phyloP scores from a whole-genome alignment of 2,113 vertebrate species.

The Podarcis cretensis region DNA sequence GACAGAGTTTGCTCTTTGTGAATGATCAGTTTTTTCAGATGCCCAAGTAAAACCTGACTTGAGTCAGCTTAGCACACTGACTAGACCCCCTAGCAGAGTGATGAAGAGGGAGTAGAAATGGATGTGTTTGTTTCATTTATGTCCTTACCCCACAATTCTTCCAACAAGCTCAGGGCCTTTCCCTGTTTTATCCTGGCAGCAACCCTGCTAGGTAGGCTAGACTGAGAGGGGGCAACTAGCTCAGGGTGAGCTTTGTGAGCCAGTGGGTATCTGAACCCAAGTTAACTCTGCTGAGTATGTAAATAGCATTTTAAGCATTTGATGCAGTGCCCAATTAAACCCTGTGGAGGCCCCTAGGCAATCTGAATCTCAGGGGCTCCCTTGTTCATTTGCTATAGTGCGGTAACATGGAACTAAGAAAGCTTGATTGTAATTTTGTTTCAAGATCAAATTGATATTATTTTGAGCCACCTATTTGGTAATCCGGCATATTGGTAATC shows the following conservation, averaged over 20 bases:
- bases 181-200: neutral
- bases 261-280: too few species aligned
- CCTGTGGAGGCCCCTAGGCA: too few species aligned
- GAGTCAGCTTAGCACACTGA: neutral
- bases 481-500: too few species aligned
- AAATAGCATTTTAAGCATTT: neutral
- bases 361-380: too few species aligned
- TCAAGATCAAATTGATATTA: too few species aligned
- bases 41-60: neutral
- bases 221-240: neutral
- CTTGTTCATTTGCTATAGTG: too few species aligned
- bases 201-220: neutral
- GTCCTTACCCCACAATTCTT: neutral
- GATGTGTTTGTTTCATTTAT: too few species aligned
- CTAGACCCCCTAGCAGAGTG: neutral
- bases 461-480: too few species aligned
- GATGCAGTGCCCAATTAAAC: too few species aligned
- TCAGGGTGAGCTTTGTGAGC: too few species aligned
- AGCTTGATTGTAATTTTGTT: too few species aligned
- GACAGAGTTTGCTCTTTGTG: neutral
- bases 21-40: neutral
- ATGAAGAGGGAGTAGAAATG: neutral
- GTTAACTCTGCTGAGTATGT: neutral
- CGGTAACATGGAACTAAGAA: too few species aligned
- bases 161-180: neutral